Percentiles rank a stretch among this genome's conserved stretches.
phyloP scores from a whole-genome alignment of 2,888 invertebrate species.

The Himalopsyche japonica region DNA sequence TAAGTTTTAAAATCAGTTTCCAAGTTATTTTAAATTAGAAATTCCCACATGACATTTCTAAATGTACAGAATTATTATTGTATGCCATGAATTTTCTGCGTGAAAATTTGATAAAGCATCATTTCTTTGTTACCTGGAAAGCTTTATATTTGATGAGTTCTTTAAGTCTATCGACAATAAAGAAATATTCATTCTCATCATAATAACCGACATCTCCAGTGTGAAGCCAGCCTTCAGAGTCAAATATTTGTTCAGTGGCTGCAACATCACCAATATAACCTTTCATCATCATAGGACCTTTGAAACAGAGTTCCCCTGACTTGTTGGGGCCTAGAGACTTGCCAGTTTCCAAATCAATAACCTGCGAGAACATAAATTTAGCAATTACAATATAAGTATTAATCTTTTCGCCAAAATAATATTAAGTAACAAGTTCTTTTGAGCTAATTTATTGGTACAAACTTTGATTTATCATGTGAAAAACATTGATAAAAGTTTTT shows the following conservation, averaged over 20 bases:
- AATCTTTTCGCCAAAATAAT: no score
- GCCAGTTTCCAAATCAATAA: slow-evolving; percentile 66
- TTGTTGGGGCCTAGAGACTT: slow-evolving; percentile 64
- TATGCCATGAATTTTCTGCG: neutral
- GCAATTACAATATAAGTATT: neutral
- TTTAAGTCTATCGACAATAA: slow-evolving; percentile 82
- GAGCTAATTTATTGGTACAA: no score
- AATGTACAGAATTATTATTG: no score
- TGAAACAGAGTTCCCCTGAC: slow-evolving; percentile 83
- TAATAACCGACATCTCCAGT: slow-evolving; percentile 84
- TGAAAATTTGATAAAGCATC: neutral
- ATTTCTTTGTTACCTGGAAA: slow-evolving; percentile 63
- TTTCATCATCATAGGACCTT: slow-evolving; percentile 79
- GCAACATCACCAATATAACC: slow-evolving; percentile 76
- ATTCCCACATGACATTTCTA: no score
- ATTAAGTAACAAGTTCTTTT: no score
- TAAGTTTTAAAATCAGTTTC: no score
- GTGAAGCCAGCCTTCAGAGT: slow-evolving; percentile 74
- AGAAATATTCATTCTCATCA: slow-evolving; percentile 76
- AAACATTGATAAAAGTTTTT: no score
- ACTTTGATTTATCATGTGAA: no score
- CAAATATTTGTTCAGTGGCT: slow-evolving; percentile 66
- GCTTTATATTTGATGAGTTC: slow-evolving; percentile 91
- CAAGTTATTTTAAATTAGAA: no score
- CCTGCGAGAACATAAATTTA: slow-evolving; percentile 44